Conservation (phyloP, 2,797 vertebrate genomes). For the Anomalospiza imberbis region DNA sequence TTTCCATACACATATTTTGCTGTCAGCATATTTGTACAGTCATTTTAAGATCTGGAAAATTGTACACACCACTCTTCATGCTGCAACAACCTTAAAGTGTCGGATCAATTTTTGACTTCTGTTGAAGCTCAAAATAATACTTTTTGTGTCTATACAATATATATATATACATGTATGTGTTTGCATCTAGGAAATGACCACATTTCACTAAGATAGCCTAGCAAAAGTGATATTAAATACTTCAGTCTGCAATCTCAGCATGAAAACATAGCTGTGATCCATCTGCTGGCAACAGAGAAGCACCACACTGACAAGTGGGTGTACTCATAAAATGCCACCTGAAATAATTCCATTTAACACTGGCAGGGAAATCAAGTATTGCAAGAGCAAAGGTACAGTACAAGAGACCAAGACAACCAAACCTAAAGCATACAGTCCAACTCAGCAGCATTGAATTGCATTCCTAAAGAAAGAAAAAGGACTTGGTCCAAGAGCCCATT, state of each 20-base stretch:
- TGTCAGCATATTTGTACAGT: not conserved
- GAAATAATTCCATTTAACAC: not conserved
- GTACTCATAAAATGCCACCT: not conserved
- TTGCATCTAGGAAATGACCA: not conserved
- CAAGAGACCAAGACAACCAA: not conserved
- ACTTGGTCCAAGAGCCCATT: not conserved
- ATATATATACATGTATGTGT: not conserved
- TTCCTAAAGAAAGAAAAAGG: not conserved
- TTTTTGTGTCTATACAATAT: not conserved
- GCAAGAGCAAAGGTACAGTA: not conserved
- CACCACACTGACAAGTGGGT: not conserved
- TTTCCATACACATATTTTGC: constrained; percentile 4
- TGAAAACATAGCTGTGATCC: not conserved
- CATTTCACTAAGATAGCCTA: constrained; percentile 4
- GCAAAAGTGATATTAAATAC: not conserved
- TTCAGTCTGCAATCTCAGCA: not conserved
- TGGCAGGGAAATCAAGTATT: not conserved
- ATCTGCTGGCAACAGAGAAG: constrained; percentile 6
- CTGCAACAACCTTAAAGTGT: constrained; percentile 5
- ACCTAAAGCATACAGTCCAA: not conserved
- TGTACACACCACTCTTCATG: not conserved
- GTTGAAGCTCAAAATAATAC: not conserved
- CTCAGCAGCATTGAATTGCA: not conserved
- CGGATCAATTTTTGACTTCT: not conserved
- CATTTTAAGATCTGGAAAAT: not conserved